Evolutionary conservation across 1,140 invertebrate species (phyloP).

Genomic region (Hetaerina americana): DNA sequence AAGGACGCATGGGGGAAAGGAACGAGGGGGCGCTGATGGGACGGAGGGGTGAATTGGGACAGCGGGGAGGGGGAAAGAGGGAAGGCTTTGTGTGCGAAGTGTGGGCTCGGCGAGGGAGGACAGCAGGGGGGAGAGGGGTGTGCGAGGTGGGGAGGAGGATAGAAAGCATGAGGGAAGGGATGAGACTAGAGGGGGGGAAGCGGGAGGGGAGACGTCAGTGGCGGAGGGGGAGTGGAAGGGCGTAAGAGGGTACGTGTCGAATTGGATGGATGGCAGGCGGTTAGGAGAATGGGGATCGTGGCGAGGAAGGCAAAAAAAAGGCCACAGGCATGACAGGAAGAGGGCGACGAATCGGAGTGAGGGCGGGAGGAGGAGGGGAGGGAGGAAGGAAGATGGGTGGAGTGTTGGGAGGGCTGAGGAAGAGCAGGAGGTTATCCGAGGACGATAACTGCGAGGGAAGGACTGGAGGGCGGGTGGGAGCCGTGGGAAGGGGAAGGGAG

Average conservation of each 20-base stretch:
- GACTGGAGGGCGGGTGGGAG: too few species aligned
- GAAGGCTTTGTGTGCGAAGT: too few species aligned
- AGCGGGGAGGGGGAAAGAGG: too few species aligned
- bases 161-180: background rate
- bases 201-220: background rate
- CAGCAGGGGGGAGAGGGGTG: too few species aligned
- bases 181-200: background rate
- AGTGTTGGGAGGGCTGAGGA: background rate
- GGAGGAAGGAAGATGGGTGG: background rate
- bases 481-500: too few species aligned
- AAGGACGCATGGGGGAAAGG: too few species aligned
- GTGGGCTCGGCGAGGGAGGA: too few species aligned
- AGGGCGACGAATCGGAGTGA: background rate
- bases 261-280: background rate
- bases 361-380: background rate
- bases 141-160: too few species aligned
- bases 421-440: background rate
- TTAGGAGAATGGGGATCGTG: background rate
- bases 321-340: background rate
- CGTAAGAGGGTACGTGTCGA: background rate
- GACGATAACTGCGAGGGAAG: too few species aligned
- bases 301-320: background rate
- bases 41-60: background rate
- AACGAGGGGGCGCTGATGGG: too few species aligned
- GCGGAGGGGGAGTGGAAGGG: background rate